Evolutionary conservation across 2,113 vertebrate genomes (phyloP).

Genomic region (Neomonachus schauinslandi): DNA sequence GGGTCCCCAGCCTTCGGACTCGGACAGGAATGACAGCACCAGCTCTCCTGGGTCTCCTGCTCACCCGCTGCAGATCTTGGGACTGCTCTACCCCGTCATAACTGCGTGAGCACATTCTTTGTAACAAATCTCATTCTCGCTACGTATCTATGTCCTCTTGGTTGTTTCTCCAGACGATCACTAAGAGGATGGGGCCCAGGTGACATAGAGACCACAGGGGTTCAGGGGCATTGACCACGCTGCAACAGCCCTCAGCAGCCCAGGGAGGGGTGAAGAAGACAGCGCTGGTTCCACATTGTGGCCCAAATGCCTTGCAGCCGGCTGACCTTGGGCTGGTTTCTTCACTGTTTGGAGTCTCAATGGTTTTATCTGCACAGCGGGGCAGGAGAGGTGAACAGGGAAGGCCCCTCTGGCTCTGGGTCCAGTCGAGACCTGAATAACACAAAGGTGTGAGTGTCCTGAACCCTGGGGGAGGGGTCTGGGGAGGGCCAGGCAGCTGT

Average conservation of each 20-base stretch:
- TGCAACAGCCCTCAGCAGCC: neutral
- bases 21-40: neutral
- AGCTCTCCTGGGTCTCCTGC: neutral
- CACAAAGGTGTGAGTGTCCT: neutral
- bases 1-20: neutral
- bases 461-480: too few relatives aligned
- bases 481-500: neutral
- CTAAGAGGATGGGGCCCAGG: too few relatives aligned
- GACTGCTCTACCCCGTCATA: neutral
- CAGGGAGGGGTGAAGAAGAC: too few relatives aligned
- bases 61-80: neutral
- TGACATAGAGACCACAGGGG: too few relatives aligned
- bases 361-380: neutral
- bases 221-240: neutral
- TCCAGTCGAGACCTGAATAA: neutral
- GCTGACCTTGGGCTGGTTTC: neutral
- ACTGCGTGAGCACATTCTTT: fast-evolving
- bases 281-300: neutral
- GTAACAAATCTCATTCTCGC: neutral
- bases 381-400: neutral
- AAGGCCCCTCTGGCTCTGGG: neutral
- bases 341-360: neutral
- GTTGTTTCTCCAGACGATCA: neutral
- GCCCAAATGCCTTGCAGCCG: too few relatives aligned
- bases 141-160: fast-evolving